Evolutionary conservation across 2,113 vertebrate genomes (phyloP).

Genomic region (Chiloscyllium plagiosum): DNA sequence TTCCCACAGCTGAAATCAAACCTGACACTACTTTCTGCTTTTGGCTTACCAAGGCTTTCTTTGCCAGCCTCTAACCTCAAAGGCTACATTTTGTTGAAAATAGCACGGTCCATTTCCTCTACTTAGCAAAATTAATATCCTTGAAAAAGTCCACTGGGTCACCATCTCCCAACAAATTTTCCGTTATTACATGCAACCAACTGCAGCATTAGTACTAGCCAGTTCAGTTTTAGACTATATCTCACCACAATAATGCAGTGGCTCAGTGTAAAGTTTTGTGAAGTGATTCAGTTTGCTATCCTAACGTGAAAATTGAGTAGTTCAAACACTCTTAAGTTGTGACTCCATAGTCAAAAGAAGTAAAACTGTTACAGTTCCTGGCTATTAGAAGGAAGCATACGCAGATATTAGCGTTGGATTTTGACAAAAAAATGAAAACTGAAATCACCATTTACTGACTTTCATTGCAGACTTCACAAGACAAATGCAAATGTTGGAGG

Average conservation of each 20-base stretch:
- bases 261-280: not conserved
- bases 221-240: not conserved
- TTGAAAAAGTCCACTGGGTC: not conserved
- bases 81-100: not conserved
- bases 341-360: not conserved
- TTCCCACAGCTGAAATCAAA: not conserved
- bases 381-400: not conserved
- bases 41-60: not conserved
- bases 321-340: not conserved
- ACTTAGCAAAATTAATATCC: not conserved
- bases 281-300: not conserved
- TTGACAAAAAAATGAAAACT: not conserved
- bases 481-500: not conserved
- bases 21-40: not conserved
- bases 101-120: no score
- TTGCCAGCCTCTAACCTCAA: not conserved
- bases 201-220: not conserved
- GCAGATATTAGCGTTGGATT: no score
- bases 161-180: not conserved
- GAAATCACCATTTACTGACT: not conserved
- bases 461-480: not conserved
- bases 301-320: not conserved
- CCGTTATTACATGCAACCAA: not conserved
- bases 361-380: not conserved
- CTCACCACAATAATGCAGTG: not conserved